Evolutionary conservation across 2,113 vertebrate genomes (phyloP), one percentile per base, ranked within the genome.

Genomic region (Strix uralensis): DNA sequence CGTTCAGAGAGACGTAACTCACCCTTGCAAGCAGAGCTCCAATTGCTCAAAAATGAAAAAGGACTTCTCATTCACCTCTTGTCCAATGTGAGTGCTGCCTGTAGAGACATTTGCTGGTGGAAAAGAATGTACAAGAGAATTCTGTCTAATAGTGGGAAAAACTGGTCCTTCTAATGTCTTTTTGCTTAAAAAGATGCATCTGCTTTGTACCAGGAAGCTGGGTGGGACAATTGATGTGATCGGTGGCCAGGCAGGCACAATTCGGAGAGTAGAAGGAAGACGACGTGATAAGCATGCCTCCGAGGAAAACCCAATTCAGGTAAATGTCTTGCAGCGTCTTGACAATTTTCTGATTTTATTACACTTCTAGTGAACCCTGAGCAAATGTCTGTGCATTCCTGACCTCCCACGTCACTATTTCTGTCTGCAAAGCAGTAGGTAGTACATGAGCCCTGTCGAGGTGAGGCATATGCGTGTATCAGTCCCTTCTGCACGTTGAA

Each of bases 161-260:
- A n/a, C 4, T 81, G 62, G 27, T 85, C n/a, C 29, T 83, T 15
- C 20, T 82, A 2, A n/a, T 81, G 70, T 36, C n/a, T 44, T 15
- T 82, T 78, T 83, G 49, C 32, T 73, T 95, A 5, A 94, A 44
- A 47, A 61, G 75, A 32, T 89, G n/a, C 63, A 26, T 92, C 34
- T 96, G 49, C 72, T 97, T 83, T 94, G 87, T 89, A 23, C 86
- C 86, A 98, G 98, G 97, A 98, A 98, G 92, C 96, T 98, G 96
- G 97, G 97, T 17, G 98, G 97, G 46, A 98, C 97, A 9, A 98
- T 98, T 6, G 97, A 98, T 59, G 98, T 98, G 65, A 98, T 98
- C 40, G 97, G 98, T 44, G 98, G 98, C 80, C 97, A 98, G 96
- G 97, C 98, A 7, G 98, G 98, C 92, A 97, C 97, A 3, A 98